These are phyloP conservation scores for Odontophorus gujanensis DNA, from an alignment of 2,113 vertebrate species.

Conservation along the genomic window DNA sequence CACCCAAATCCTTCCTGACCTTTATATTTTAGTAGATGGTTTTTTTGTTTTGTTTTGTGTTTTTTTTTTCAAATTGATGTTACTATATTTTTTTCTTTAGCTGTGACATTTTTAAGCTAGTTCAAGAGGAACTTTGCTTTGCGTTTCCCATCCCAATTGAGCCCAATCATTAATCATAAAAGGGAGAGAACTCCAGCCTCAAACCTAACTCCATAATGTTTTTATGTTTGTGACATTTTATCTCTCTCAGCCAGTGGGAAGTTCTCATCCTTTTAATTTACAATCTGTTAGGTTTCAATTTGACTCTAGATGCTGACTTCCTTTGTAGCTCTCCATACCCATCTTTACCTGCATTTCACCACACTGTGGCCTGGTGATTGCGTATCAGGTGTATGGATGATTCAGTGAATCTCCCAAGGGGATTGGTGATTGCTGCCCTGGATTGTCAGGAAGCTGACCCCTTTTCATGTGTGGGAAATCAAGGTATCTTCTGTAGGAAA, in stretches of 20 bases:
- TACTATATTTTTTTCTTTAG: conserved; percentile 76
- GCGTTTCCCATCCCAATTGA: conserved; percentile 75
- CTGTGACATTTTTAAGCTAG: conserved; percentile 84
- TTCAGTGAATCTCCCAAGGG: background rate
- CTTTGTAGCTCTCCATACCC: background rate
- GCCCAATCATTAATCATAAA: conserved; percentile 83
- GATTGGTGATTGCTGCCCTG: background rate
- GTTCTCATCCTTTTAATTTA: conserved; percentile 74
- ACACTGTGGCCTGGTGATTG: background rate
- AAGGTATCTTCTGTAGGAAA: background rate
- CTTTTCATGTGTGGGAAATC: background rate
- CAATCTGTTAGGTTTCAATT: conserved; percentile 54
- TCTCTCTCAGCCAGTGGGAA: conserved; percentile 69
- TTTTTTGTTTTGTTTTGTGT: conserved; percentile 65
- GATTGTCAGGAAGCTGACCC: background rate
- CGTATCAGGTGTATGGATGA: accelerated
- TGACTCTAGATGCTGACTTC: conserved; percentile 45
- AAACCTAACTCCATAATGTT: conserved; percentile 79
- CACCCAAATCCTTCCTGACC: conserved; percentile 88
- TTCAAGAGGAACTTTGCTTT: conserved; percentile 80
- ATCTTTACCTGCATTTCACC: background rate
- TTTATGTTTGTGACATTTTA: conserved; percentile 81
- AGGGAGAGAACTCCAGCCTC: conserved; percentile 70
- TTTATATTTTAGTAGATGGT: conserved; percentile 81
- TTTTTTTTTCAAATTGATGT: conserved; percentile 82